Base-by-base conservation (phyloP, 1,140 invertebrate genomes). In the Penaeus indicus region DNA sequence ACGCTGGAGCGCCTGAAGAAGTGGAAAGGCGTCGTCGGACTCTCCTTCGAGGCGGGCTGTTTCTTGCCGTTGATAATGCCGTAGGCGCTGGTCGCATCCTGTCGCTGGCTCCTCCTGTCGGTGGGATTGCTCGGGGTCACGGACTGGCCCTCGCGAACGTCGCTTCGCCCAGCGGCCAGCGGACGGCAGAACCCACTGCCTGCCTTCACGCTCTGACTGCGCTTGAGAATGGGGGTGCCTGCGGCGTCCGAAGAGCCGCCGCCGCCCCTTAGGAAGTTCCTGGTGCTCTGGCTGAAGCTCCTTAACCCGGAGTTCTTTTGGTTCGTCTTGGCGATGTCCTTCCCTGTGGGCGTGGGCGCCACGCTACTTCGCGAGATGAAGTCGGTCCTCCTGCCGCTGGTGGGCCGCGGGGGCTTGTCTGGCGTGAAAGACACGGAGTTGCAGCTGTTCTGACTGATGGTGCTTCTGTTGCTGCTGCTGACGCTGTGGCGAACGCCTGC, bases 361-460 rank as follows among this genome's bases (percentile, higher is more conserved):
- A 16, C 54, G 54, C 54, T 54, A 8, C 32, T 8, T 5, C 27
- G 5, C 22, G 62, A 83, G 32, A 18, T 83, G n/a, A 18, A 25
- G 7, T 27, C 25, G 25, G 22, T 13, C 4, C 25, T 83, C 64
- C 69, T 84, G 10, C 63, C 47, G 11, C 27, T 42, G 22, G 16
- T 47, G 3, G 32, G 25, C n/a, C 60, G 16, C 16, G 19, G 27
- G 1, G 62, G 16, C 38, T 38, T 84, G 11, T 83, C 62, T 22
- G 82, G 82, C n/a, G 42, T 25, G 32, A n/a, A 84, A 1, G 82
- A 84, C 27, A 84, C 82, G 18, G 82, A 84, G 25, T 84, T 84
- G 64, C 82, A 47, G 62, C 82, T 69, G 63, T 42, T 84, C 82
- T 84, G 82, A 64, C 81, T 83, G 11, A 83, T n/a, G 16, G 81